A percentile compares a stretch with the other conserved stretches of the same genome.
Conservation (phyloP, 2,113 vertebrate genomes). For the Stegastes partitus region DNA sequence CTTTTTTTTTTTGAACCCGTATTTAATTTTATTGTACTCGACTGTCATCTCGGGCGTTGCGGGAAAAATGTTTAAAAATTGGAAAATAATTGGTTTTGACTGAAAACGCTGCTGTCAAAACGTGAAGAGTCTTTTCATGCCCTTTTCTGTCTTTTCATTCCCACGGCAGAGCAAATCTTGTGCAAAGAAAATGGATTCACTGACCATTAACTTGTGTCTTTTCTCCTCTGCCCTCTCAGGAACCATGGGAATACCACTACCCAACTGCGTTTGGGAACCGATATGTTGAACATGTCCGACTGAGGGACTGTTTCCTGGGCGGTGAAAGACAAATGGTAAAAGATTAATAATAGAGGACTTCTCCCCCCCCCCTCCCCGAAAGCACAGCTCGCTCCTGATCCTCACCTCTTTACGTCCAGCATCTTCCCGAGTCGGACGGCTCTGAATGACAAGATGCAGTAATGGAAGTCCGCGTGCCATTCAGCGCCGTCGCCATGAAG, state of each 20-base stretch:
- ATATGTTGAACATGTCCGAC: constrained; percentile 61
- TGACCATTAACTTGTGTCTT: constrained; percentile 6
- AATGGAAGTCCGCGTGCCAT: constrained; percentile 87
- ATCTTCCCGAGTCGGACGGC: constrained; percentile 70
- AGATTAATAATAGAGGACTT: constrained; percentile 17
- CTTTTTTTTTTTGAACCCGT: too few relatives aligned
- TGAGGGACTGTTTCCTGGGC: constrained; percentile 43
- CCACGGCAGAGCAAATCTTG: neutral
- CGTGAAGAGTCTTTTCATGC: too few relatives aligned
- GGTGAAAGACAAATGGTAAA: constrained; percentile 45
- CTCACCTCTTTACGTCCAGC: constrained; percentile 67
- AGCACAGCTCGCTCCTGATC: constrained; percentile 4
- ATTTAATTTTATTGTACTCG: too few relatives aligned
- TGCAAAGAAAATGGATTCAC: neutral
- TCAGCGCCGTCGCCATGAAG: constrained; percentile 85
- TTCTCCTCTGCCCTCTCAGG: constrained; percentile 49
- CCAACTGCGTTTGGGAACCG: constrained; percentile 75
- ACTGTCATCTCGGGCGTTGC: too few relatives aligned
- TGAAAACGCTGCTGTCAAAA: too few relatives aligned
- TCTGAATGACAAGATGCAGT: constrained; percentile 85
- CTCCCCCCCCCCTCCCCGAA: neutral
- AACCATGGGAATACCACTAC: constrained; percentile 81
- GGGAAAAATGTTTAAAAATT: too few relatives aligned
- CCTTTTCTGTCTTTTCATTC: too few relatives aligned
- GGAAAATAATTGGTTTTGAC: too few relatives aligned